Conservation (phyloP, 2,888 invertebrate genomes). For the Stenodera caucasica region DNA sequence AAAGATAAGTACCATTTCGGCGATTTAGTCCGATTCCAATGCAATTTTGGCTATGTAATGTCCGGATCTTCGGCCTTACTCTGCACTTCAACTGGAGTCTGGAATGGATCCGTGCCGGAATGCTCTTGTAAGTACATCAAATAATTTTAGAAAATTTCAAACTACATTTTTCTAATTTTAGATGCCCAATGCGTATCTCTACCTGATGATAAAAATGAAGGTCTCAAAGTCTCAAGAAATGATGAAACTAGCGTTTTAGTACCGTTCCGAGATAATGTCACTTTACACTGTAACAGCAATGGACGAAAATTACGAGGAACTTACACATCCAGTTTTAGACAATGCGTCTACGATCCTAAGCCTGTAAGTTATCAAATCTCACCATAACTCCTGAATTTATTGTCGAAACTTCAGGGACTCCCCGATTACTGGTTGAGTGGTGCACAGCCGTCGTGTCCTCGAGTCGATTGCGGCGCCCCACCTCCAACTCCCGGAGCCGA, state of each 20-base stretch:
- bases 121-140: slow-evolving; percentile 80
- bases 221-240: slow-evolving; percentile 73
- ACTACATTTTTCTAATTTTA: slow-evolving; percentile 48
- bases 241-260: slow-evolving; percentile 83
- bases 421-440: slow-evolving; percentile 93
- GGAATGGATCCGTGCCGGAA: slow-evolving; percentile 92
- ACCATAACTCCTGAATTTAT: neutral
- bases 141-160: neutral
- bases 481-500: slow-evolving; percentile 91
- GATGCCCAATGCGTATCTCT: slow-evolving; percentile 89
- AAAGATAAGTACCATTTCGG: slow-evolving; percentile 84
- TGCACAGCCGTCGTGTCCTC: slow-evolving; percentile 80
- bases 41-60: slow-evolving; percentile 93
- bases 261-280: slow-evolving; percentile 89
- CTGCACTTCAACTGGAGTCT: slow-evolving; percentile 86
- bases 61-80: slow-evolving; percentile 82
- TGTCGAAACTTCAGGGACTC: slow-evolving; percentile 61
- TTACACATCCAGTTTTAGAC: slow-evolving; percentile 81
- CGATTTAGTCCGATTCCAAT: slow-evolving; percentile 87
- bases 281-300: slow-evolving; percentile 75
- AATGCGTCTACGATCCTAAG: slow-evolving; percentile 95
- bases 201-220: slow-evolving; percentile 87
- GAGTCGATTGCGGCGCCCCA: slow-evolving; percentile 89
- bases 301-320: slow-evolving; percentile 81
- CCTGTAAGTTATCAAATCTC: slow-evolving; percentile 58